Evolutionary conservation across 2,113 vertebrate genomes (phyloP), one percentile per base, ranked within the genome.

Genomic region (Litocranius walleri): DNA sequence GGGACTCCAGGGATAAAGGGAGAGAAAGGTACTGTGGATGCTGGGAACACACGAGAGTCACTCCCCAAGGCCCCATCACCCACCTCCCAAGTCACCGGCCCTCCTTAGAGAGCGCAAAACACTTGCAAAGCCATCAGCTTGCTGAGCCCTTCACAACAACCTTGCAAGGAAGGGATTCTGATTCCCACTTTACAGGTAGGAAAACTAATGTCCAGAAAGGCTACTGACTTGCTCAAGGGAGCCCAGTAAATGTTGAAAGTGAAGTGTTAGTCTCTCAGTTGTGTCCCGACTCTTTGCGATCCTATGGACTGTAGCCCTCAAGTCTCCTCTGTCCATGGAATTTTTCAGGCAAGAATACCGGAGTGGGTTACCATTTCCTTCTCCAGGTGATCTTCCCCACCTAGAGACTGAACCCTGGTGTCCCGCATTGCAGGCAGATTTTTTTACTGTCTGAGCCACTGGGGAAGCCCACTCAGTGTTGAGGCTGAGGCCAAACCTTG

Each of bases 1-100:
- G 99, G 99, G 27, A n/a, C 14, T 5, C 97, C 97, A 0, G 99
- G 99, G 45, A 84, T 1, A 14, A 99, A 99, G 83, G 99, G 99
- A 0, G 98, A 99, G 0, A 96, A 3, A 98, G 99, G 99, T 99
- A 99, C 98, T 89, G 23, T 30, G 23, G 14, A 87, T 1, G 54
- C 45, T 71, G 52, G 61, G 83, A n/a, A 40, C 14, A 29, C n/a
- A 16, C 12, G 11, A 21, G n/a, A 8, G 29, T 59, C 59, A 6
- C 29, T 27, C 52, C 40, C 27, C 17, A 23, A 77, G 64, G 27
- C 50, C 23, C 54, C 11, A 0, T 30, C 77, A 61, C 19, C 48
- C 48, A 8, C 71, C 12, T 50, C 78, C 43, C 8, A 4, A 27
- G 30, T 64, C 77, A 82, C 78, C 0, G 3, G 25, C 29, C 30